A percentile compares a stretch with the other conserved stretches of the same genome.
These are phyloP conservation scores for Coendou prehensilis DNA, from an alignment of 2,797 vertebrate genomes.

Conservation along the genomic window DNA sequence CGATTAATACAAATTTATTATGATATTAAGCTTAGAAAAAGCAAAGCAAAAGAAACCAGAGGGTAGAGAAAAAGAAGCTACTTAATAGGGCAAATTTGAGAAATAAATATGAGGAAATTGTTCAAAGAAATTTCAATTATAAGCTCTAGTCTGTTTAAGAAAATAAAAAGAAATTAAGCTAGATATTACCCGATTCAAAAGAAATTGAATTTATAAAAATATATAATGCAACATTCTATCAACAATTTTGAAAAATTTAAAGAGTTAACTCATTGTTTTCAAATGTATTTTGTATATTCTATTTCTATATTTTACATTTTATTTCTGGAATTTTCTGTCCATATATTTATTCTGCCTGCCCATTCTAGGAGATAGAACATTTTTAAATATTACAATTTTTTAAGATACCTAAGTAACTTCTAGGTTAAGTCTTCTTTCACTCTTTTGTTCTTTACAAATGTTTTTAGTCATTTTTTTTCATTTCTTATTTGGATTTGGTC, in stretches of 20 bases:
- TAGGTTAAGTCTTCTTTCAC: not conserved
- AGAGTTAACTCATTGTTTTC: not conserved
- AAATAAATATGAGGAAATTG: not conserved
- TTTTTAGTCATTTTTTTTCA: not conserved
- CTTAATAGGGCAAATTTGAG: not conserved
- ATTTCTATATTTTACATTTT: not conserved
- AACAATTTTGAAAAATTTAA: conserved; percentile 5
- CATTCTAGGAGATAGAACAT: not conserved
- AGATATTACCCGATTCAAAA: not conserved
- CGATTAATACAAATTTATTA: not conserved
- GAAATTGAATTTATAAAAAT: conserved; percentile 30
- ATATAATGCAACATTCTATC: not conserved
- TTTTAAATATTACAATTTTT: conserved; percentile 7
- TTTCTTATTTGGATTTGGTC: not conserved
- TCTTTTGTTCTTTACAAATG: conserved; percentile 7
- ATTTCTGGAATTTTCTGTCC: not conserved
- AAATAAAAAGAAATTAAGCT: not conserved
- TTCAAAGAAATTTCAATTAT: not conserved
- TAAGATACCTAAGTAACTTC: not conserved
- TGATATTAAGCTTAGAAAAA: not conserved
- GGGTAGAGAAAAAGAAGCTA: not conserved
- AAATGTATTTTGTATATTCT: not conserved
- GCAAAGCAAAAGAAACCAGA: not conserved
- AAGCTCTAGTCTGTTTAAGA: not conserved
- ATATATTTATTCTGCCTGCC: not conserved